Base-by-base conservation (phyloP, 2,888 invertebrate species). In the Scaptodrosophila latifasciaeformis region DNA sequence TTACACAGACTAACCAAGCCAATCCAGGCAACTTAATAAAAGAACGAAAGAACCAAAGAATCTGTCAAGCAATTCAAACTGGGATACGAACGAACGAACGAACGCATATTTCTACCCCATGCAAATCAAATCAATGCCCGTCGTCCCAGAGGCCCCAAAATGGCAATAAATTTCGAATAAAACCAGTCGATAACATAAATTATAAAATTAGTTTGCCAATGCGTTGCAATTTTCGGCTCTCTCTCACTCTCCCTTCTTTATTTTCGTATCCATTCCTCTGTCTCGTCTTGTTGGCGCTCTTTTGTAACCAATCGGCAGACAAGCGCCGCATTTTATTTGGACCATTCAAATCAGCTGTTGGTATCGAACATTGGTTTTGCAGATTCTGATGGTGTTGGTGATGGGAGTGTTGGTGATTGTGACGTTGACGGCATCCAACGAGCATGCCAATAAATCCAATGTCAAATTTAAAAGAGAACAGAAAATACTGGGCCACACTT, bases 131-230 rank as follows among this genome's bases (percentile, higher is more conserved):
- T 62, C 59, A 59, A 59, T 52, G 58, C 44, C 42, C 37, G 53
- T 18, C 54, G 12, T 6, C 12, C 42, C 10, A 27, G 49, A 30
- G 17, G 5, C 37, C 10, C 24, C 19, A 43, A 17, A 7, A 30
- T 51, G 44, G 30, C 44, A 55, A 67, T 67, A 59, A 63, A 61
- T 61, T 53, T 50, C 39, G 49, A 54, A 51, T 60, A 49, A 62
- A 71, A 53, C 42, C 54, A 54, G 61, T 65, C 67, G 67, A 63
- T 63, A 62, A 60, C 61, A 65, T 61, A 70, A 67, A 76, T 78
- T 78, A 69, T 66, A 69, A 70, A 71, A 71, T 70, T 65, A 64
- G 59, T 74, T 71, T 67, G 39, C 59, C 42, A 70, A 54, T 65
- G 60, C 59, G 57, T 55, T 49, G 47, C 42, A 24, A 29, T 45